These are phyloP conservation scores for Pseudorasbora parva DNA, from an alignment of 2,113 vertebrate genomes.

Conservation along the genomic window DNA sequence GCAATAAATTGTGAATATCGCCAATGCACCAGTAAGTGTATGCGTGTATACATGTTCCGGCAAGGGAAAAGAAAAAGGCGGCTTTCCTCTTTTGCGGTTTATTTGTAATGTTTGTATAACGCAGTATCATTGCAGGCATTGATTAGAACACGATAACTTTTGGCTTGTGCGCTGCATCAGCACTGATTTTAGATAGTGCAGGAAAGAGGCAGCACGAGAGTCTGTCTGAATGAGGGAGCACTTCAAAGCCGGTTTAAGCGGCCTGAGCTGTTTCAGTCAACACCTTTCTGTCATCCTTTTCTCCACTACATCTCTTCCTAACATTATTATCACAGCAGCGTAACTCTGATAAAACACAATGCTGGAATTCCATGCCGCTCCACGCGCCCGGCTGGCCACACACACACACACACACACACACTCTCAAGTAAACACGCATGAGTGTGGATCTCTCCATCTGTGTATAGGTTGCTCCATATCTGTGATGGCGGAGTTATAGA, in stretches of 20 bases:
- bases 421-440: background rate
- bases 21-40: too few species aligned
- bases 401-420: background rate
- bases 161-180: conserved; percentile 14
- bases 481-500: background rate
- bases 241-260: conserved; percentile 7
- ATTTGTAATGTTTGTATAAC: conserved; percentile 60
- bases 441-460: background rate
- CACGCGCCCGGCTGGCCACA: background rate
- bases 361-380: conserved; percentile 14
- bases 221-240: conserved; percentile 4
- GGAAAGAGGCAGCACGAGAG: conserved; percentile 63
- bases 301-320: conserved; percentile 20
- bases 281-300: conserved; percentile 38
- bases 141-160: conserved; percentile 53
- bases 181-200: conserved; percentile 25
- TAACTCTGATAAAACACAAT: conserved; percentile 39
- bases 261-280: conserved; percentile 25
- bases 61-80: background rate
- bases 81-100: conserved; percentile 66
- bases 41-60: background rate
- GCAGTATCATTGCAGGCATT: conserved; percentile 49
- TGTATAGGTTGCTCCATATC: conserved; percentile 20
- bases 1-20: background rate
- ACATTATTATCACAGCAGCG: conserved; percentile 36